Conservation (phyloP, 1,140 invertebrate species). For the Drosophila novamexicana region DNA sequence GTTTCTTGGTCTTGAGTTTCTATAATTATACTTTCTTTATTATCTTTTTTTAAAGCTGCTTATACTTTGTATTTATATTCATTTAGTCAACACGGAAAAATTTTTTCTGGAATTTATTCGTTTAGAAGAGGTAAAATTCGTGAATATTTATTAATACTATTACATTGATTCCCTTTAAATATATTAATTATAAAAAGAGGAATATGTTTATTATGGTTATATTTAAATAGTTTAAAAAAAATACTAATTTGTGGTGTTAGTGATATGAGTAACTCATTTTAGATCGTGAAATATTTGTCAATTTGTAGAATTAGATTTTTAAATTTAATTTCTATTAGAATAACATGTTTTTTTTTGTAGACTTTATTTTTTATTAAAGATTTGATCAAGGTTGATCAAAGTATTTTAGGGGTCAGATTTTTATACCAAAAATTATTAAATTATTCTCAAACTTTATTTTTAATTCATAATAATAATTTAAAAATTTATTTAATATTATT, state of each 20-base stretch:
- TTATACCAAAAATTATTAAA: slow-evolving; percentile 68
- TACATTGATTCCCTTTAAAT: slow-evolving; percentile 87
- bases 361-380: slow-evolving; percentile 19
- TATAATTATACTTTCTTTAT: slow-evolving; percentile 85
- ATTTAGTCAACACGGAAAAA: slow-evolving; percentile 86
- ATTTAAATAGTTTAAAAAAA: slow-evolving; percentile 87
- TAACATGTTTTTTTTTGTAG: slow-evolving; percentile 46
- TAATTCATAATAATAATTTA: slow-evolving; percentile 84
- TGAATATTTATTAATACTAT: slow-evolving; percentile 87
- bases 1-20: slow-evolving; percentile 84
- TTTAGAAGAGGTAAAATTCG: slow-evolving; percentile 81
- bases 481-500: slow-evolving; percentile 85
- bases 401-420: slow-evolving; percentile 84
- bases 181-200: slow-evolving; percentile 86
- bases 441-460: slow-evolving; percentile 54
- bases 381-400: slow-evolving; percentile 85
- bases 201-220: slow-evolving; percentile 85
- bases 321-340: slow-evolving; percentile 76
- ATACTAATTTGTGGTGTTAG: slow-evolving; percentile 87
- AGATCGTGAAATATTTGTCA: no score
- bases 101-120: slow-evolving; percentile 77
- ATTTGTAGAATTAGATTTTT: slow-evolving; percentile 65
- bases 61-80: slow-evolving; percentile 86
- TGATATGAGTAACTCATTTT: slow-evolving; percentile 80
- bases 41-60: slow-evolving; percentile 83